Conservation (phyloP, 2,113 vertebrate genomes). For the Progne subis region DNA sequence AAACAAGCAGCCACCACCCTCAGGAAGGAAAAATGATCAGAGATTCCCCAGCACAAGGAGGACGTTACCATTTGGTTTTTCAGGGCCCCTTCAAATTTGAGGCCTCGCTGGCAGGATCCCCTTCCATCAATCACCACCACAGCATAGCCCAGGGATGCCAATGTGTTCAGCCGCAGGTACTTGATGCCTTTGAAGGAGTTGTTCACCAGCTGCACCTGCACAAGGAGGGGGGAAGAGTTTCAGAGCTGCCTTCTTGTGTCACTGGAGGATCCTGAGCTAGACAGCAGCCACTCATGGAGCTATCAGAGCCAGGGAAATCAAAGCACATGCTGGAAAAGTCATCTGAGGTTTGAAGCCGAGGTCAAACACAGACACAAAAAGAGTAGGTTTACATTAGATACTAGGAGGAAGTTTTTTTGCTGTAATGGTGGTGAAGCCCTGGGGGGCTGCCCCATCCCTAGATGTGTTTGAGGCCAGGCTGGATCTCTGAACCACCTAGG, state of each 20-base stretch:
- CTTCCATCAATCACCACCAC: constrained; percentile 95
- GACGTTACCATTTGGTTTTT: constrained; percentile 93
- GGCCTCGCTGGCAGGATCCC: constrained; percentile 93
- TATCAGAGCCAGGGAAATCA: neutral
- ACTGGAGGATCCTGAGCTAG: neutral
- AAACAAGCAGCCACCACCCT: neutral
- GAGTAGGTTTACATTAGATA: neutral
- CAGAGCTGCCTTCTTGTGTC: neutral
- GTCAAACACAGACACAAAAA: neutral
- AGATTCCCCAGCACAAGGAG: neutral
- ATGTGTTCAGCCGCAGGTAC: constrained; percentile 91
- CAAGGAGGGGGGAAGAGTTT: neutral
- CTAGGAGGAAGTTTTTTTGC: neutral
- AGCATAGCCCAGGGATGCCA: constrained; percentile 92
- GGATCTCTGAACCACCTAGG: neutral
- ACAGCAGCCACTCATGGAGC: neutral
- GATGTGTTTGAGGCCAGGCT: neutral
- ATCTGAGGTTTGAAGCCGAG: neutral
- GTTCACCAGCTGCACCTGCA: constrained; percentile 94
- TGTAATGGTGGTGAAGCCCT: neutral
- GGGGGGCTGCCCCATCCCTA: neutral
- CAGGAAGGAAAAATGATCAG: neutral
- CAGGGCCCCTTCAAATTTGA: constrained; percentile 93
- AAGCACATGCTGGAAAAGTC: neutral
- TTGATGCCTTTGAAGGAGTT: constrained; percentile 98